A percentile compares a stretch with the other conserved stretches of the same genome.
Evolutionary conservation across 2,113 vertebrate genomes (phyloP).

Genomic region (Brachionichthys hirsutus): DNA sequence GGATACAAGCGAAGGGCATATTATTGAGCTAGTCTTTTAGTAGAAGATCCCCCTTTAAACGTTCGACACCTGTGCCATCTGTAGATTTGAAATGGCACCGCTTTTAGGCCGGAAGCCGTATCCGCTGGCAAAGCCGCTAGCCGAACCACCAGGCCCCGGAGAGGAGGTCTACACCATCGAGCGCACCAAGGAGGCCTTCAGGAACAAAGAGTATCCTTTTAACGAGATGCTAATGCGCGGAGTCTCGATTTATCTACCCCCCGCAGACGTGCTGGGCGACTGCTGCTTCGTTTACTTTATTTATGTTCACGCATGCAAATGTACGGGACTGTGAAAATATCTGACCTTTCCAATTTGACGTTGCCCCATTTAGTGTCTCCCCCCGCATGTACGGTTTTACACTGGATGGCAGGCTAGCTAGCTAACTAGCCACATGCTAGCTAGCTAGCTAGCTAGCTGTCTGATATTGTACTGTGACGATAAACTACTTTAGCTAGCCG

Average conservation of each 20-base stretch:
- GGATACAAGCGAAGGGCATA: slow-evolving; percentile 58
- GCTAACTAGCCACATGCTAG: slow-evolving; percentile 22
- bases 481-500: neutral
- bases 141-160: slow-evolving; percentile 81
- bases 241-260: slow-evolving; percentile 5
- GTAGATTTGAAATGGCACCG: slow-evolving; percentile 84
- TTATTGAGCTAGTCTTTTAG: slow-evolving; percentile 12
- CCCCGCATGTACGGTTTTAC: slow-evolving; percentile 34
- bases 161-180: slow-evolving; percentile 88
- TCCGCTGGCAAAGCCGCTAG: slow-evolving; percentile 86
- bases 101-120: slow-evolving; percentile 95
- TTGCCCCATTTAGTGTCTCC: slow-evolving; percentile 1
- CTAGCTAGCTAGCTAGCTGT: slow-evolving; percentile 17
- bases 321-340: too few relatives aligned
- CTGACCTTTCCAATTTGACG: too few relatives aligned
- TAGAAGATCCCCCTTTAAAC: slow-evolving; percentile 7
- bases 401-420: slow-evolving; percentile 25
- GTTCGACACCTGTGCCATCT: slow-evolving; percentile 47
- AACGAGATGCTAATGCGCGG: slow-evolving; percentile 36
- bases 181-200: slow-evolving; percentile 95
- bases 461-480: neutral
- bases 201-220: slow-evolving; percentile 96
- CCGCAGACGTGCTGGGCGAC: neutral
- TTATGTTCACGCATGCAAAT: too few relatives aligned
- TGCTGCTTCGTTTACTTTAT: neutral